Base-by-base conservation (phyloP, 2,797 vertebrate genomes). In the Ara ararauna region DNA sequence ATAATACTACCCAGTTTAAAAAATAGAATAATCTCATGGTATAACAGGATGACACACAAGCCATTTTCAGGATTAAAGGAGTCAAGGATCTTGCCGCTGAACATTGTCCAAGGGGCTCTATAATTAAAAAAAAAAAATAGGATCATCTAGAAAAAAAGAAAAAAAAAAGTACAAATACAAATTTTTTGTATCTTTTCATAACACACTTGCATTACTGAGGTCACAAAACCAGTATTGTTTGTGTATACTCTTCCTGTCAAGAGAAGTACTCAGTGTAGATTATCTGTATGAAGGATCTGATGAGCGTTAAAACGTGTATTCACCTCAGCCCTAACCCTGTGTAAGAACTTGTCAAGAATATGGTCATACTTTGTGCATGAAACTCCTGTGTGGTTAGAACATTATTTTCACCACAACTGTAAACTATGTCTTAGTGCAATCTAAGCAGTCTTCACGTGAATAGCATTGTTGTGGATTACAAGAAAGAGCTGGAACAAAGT, bases 1-100 rank as follows among this genome's bases (percentile, higher is more conserved):
- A 93, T 56, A 88, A 73, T 86, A 91, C 58, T 82, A 82, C 11
- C 7, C 24, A 5, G 30, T 85, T 85, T 93, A 82, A 85, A 20
- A 89, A 89, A 75, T 53, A 47, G n/a, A 74, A 71, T 13, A 47
- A 29, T 40, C 36, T 70, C 3, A 1, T 53, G 16, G 29, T 80
- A 77, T 45, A 45, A 38, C 1, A 61, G 44, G 82, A 61, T 67
- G 29, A 30, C 1, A 1, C 16, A 81, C 38, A 91, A 75, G 5
- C 26, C 67, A 15, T 86, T 90, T 91, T 51, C 60, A 50, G 67
- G 54, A 62, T 60, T 81, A 83, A 87, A 60, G 36, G 68, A 74
- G 20, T 60, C 32, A 66, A 45, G 42, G 42, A 42, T 45, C 23
- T 7, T 77, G 34, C 30, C 26, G 32, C 12, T 72, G 29, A 83